Evolutionary conservation across 2,797 vertebrate species (phyloP), one percentile per base, ranked within the genome.

Genomic region (Discoglossus pictus): DNA sequence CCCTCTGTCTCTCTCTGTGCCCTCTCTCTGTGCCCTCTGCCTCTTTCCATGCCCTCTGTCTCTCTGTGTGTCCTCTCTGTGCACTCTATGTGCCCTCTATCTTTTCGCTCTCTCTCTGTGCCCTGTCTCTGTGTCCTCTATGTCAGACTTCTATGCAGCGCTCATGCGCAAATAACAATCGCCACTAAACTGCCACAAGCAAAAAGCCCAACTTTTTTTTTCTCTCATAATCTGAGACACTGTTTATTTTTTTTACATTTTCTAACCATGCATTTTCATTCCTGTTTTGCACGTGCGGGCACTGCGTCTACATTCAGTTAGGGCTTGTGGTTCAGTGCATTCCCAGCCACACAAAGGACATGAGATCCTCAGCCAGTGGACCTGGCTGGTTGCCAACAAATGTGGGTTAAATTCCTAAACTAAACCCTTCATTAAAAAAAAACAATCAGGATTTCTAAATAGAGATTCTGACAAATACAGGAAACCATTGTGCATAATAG

Each of bases 251-350:
- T 65, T 65, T 11, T 31, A n/a, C 35, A 16, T 34, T 43, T 55
- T 54, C 20, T 36, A 44, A 17, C 46, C 39, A 46, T 46, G 39
- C 39, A 39, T 23, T 24, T 47, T 46, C 15, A 56, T 20, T n/a
- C 38, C 56, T 17, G n/a, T 48, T 47, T 39, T 40, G 43, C 46
- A 58, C 23, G 34, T 56, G 53, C 64, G 58, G 53, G 40, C 58
- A 34, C 36, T 15, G 24, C 20, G 46, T 35, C 46, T 55, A 65
- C 55, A 65, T 39, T 4, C 18, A 39, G 34, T 55, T 50, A 51
- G 47, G n/a, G n/a, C 15, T 21, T 43, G 13, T 42, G 18, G 4
- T 21, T 42, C 15, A 59, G 17, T 10, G 23, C 36, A 50, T 51
- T 42, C 27, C 16, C 21, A n/a, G 1, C 18, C 16, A 38, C 24